These are phyloP conservation scores for Blomia tropicalis DNA, from an alignment of 2,888 invertebrate genomes.

Conservation along the genomic window DNA sequence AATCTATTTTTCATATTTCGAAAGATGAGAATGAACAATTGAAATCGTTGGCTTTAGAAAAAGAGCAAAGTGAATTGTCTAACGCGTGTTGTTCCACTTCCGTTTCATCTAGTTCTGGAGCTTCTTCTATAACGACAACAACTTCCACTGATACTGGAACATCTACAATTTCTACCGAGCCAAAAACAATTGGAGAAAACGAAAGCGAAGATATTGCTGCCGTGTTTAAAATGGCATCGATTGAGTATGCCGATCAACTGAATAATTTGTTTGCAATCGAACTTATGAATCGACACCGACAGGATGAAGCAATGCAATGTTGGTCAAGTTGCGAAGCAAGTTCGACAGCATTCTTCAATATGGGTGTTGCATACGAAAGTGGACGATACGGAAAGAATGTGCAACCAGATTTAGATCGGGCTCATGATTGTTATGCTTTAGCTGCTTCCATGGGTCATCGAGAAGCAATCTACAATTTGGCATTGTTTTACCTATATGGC, in stretches of 20 bases:
- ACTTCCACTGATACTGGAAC: neutral
- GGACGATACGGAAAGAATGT: slow-evolving; percentile 11
- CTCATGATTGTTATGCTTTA: slow-evolving; percentile 15
- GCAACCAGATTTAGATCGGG: slow-evolving; percentile 1
- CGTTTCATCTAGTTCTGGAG: neutral
- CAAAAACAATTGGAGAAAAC: neutral
- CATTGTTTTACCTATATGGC: slow-evolving; percentile 23
- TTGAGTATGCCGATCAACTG: slow-evolving; percentile 19
- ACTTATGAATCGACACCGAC: slow-evolving; percentile 1
- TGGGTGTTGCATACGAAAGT: slow-evolving; percentile 23
- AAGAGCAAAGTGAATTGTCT: neutral
- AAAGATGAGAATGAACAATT: slow-evolving; percentile 1
- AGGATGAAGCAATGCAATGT: slow-evolving; percentile 20
- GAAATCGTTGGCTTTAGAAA: neutral
- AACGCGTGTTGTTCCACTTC: neutral
- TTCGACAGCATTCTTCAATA: slow-evolving; percentile 20
- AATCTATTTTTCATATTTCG: neutral
- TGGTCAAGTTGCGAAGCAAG: slow-evolving; percentile 13
- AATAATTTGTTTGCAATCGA: slow-evolving; percentile 19
- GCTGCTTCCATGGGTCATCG: slow-evolving; percentile 20
- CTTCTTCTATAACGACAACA: neutral
- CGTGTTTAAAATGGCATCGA: slow-evolving; percentile 9
- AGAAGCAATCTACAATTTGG: slow-evolving; percentile 20
- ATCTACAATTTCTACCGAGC: neutral
- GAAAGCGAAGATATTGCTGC: neutral